phyloP scores from a whole-genome alignment of 1,140 invertebrate genomes.

The Cheumatopsyche charites region DNA sequence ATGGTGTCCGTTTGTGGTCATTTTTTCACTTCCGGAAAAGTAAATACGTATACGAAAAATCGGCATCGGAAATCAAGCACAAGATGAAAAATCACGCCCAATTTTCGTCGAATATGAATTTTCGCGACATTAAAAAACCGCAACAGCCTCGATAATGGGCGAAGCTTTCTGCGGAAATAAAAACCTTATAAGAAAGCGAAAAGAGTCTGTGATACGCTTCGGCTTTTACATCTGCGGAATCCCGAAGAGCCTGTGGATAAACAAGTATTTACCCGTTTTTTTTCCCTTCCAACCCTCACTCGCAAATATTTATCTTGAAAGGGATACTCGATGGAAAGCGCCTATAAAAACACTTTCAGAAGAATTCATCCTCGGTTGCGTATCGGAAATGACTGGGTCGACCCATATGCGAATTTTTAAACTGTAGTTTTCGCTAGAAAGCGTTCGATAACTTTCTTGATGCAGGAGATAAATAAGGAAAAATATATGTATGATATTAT shows the following conservation, averaged over 20 bases:
- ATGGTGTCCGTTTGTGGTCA: too few relatives aligned
- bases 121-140: conserved; percentile 4
- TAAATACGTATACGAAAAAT: conserved; percentile 6
- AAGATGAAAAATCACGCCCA: background rate
- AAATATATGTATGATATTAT: too few relatives aligned
- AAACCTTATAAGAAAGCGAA: conserved; percentile 28
- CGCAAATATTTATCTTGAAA: conserved; percentile 25
- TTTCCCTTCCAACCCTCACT: background rate
- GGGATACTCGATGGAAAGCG: conserved; percentile 20
- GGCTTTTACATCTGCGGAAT: conserved; percentile 20
- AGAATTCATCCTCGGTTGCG: conserved; percentile 7
- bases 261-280: conserved; percentile 26
- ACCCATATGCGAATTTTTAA: too few relatives aligned
- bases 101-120: background rate
- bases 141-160: conserved; percentile 2
- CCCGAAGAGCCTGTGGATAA: conserved; percentile 25
- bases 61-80: background rate
- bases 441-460: too few relatives aligned
- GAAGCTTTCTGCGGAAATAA: conserved; percentile 10
- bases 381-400: too few relatives aligned
- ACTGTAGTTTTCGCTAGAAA: too few relatives aligned
- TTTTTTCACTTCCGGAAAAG: background rate
- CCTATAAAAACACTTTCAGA: conserved; percentile 23
- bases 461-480: too few relatives aligned
- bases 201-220: conserved; percentile 24